phyloP scores from a whole-genome alignment of 2,113 vertebrate species.

The Pogonocichla stellata region DNA sequence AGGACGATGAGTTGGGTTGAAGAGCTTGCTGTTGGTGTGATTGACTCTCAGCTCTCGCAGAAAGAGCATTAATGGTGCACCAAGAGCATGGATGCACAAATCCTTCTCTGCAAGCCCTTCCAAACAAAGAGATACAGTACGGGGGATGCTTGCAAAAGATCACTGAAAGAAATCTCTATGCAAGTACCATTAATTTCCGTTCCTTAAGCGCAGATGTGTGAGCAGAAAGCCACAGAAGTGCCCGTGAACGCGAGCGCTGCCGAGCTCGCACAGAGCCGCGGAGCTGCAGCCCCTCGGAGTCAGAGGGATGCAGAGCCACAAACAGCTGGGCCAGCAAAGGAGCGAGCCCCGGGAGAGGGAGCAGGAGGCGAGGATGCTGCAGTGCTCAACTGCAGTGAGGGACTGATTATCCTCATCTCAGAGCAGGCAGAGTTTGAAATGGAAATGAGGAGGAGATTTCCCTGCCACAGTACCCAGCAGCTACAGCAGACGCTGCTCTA shows the following conservation, averaged over 20 bases:
- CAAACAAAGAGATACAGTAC: neutral
- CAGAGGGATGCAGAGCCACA: slow-evolving; percentile 32
- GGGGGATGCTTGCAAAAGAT: neutral
- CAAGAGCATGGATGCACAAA: neutral
- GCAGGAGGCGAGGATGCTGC: slow-evolving; percentile 45
- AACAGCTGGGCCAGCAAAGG: slow-evolving; percentile 46
- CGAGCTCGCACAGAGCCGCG: neutral
- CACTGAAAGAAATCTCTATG: neutral
- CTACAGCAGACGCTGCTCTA: neutral
- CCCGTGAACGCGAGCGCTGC: neutral
- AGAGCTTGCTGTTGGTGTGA: neutral
- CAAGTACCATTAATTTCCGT: neutral
- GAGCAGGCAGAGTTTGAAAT: slow-evolving; percentile 58
- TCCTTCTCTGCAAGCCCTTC: neutral
- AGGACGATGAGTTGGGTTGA: neutral
- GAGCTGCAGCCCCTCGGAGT: neutral
- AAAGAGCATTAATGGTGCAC: neutral
- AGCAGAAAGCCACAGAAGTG: neutral
- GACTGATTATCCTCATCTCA: neutral
- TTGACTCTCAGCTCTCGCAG: neutral
- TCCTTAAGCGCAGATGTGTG: slow-evolving; percentile 23
- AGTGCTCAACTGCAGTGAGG: slow-evolving; percentile 52
- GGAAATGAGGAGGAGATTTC: slow-evolving; percentile 49
- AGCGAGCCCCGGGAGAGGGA: slow-evolving; percentile 37
- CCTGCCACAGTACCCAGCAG: slow-evolving; percentile 37